phyloP scores from a whole-genome alignment of 35 echinoderm and acorn worm species.

The Lytechinus variegatus region DNA sequence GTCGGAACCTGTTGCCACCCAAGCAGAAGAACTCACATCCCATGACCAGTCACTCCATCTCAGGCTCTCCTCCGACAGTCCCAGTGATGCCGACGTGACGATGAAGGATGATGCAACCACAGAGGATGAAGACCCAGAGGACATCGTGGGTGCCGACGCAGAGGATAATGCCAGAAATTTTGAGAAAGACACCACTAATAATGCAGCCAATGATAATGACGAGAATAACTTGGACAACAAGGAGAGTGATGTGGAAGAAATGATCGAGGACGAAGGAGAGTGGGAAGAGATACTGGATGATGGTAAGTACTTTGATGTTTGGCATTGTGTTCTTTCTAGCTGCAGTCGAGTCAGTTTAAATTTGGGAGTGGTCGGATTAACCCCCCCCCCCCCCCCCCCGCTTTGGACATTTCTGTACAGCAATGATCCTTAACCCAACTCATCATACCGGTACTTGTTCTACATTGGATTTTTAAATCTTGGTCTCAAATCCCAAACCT shows the following conservation, averaged over 20 bases:
- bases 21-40: neutral
- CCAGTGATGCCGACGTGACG: constrained; percentile 21
- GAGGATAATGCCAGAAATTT: constrained; percentile 43
- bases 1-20: neutral
- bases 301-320: neutral
- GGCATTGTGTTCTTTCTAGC: neutral
- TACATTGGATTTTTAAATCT: no score
- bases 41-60: constrained; percentile 31
- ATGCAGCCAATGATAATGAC: constrained; percentile 19
- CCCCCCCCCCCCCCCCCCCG: no score
- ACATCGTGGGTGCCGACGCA: neutral
- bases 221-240: constrained; percentile 4
- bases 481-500: no score
- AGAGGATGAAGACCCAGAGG: neutral
- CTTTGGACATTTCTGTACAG: no score
- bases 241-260: neutral
- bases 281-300: constrained; percentile 50
- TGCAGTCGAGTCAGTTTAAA: no score
- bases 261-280: constrained; percentile 23
- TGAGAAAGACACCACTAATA: constrained; percentile 19
- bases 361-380: no score
- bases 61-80: constrained; percentile 29
- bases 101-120: constrained; percentile 25
- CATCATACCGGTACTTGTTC: no score
- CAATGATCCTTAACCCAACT: no score